Base-by-base conservation (phyloP, 2,113 vertebrate species). In the Amphilophus citrinellus region DNA sequence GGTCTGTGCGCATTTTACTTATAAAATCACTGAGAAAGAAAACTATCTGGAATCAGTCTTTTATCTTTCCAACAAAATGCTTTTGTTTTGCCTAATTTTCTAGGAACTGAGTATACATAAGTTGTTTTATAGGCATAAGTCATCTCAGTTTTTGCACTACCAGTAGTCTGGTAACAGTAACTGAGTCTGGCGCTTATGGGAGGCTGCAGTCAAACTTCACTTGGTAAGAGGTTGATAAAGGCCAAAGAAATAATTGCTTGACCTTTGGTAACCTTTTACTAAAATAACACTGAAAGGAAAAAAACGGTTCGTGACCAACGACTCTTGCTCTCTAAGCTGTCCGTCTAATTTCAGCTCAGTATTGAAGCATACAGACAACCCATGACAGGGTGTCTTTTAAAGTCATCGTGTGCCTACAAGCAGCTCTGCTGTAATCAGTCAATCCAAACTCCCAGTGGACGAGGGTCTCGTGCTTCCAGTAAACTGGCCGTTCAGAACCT, bases 191-290 rank as follows among this genome's bases (percentile, higher is more conserved):
- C 35, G 58, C 82, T 68, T 39, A 24, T 39, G 61, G 77, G 62
- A 20, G 30, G 11, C 63, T 60, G 53, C 50, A 77, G 61, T 80
- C 68, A 76, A 77, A 76, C 61, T 61, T 27, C 47, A 87, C 58
- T 27, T 61, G 60, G 42, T 20, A 53, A 80, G 91, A 78, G 20
- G 39, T 60, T 2, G 14, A 71, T 44, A 60, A 86, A 89, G 76
- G 84, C 79, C 84, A 86, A 88, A 83, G 66, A 63, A 82, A 86
- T 87, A 94, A 92, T 86, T 86, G 82, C 37, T 79, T 91, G 78
- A 89, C 80, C 78, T 90, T 80, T 84, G 22, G 8, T 22, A 68
- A 86, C 76, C 47, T 84, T 75, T 44, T 30, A 17, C 61, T 80
- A 79, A 81, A 87, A 88, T 24, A 57, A 85, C 24, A 63, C 32